phyloP scores from a whole-genome alignment of 2,113 vertebrate species.

The Epinephelus lanceolatus region DNA sequence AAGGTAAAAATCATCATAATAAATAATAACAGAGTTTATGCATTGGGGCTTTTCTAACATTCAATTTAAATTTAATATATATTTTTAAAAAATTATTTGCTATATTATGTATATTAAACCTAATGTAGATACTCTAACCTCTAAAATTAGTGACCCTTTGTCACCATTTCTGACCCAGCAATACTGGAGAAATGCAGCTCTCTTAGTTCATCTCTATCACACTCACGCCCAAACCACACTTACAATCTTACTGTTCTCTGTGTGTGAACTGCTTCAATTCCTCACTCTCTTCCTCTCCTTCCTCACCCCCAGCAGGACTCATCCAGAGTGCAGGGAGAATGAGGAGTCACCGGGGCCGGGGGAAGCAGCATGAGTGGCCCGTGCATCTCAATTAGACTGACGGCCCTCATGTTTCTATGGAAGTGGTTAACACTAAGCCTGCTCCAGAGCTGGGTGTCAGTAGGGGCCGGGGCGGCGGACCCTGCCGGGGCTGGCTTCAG shows the following conservation, averaged over 20 bases:
- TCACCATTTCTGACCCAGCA: not conserved
- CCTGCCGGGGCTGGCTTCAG: slow-evolving; percentile 89
- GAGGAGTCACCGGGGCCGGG: slow-evolving; percentile 92
- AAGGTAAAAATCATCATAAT: slow-evolving; percentile 60
- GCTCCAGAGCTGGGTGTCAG: slow-evolving; percentile 93
- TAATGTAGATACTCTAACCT: not conserved
- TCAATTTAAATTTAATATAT: not conserved
- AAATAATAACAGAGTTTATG: not conserved
- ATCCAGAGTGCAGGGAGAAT: slow-evolving; percentile 88
- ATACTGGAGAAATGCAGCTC: not conserved
- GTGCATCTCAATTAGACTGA: slow-evolving; percentile 93
- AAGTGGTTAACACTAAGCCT: slow-evolving; percentile 95
- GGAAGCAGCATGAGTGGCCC: slow-evolving; percentile 98
- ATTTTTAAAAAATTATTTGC: not conserved
- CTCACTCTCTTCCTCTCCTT: slow-evolving; percentile 28
- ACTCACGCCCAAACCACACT: not conserved
- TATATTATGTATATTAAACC: not conserved
- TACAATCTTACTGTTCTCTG: not conserved
- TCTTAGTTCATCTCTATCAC: slow-evolving; percentile 1
- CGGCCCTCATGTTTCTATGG: slow-evolving; percentile 99
- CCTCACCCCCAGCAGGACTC: slow-evolving; percentile 67
- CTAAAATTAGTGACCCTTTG: not conserved
- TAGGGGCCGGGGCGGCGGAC: slow-evolving; percentile 69
- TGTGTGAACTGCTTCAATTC: slow-evolving; percentile 5
- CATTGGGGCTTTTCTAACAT: not conserved